These are phyloP conservation scores for Picus viridis DNA, from an alignment of 2,797 vertebrate genomes.

Conservation along the genomic window DNA sequence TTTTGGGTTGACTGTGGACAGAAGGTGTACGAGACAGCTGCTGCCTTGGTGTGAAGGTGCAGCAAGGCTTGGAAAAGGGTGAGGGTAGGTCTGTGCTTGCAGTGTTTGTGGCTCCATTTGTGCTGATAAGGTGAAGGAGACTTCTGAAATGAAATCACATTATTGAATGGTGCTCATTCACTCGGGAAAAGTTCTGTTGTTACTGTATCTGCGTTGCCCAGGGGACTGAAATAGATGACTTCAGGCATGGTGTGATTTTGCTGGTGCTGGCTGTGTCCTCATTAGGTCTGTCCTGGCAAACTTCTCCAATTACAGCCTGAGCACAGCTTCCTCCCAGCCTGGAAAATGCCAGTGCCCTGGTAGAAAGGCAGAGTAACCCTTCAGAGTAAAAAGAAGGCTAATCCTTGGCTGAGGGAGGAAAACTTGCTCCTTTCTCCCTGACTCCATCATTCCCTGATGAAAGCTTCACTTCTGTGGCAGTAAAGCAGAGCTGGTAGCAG, in stretches of 20 bases:
- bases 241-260: neutral
- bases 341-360: neutral
- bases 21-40: neutral
- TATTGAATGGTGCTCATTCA: neutral
- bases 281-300: neutral
- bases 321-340: neutral
- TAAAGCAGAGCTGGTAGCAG: neutral
- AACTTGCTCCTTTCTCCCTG: neutral
- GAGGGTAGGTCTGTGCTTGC: neutral
- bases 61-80: neutral
- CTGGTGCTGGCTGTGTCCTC: neutral
- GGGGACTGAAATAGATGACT: neutral
- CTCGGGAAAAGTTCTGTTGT: neutral
- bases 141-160: neutral
- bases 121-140: neutral
- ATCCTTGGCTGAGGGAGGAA: neutral
- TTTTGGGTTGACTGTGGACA: neutral
- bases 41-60: accelerated
- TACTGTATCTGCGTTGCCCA: neutral
- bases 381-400: neutral
- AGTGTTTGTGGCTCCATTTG: neutral
- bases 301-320: neutral
- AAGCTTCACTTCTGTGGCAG: neutral
- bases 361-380: neutral
- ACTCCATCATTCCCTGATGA: neutral